Evolutionary conservation across 2,113 vertebrate genomes (phyloP).

Genomic region (Rhabdornis inornatus): DNA sequence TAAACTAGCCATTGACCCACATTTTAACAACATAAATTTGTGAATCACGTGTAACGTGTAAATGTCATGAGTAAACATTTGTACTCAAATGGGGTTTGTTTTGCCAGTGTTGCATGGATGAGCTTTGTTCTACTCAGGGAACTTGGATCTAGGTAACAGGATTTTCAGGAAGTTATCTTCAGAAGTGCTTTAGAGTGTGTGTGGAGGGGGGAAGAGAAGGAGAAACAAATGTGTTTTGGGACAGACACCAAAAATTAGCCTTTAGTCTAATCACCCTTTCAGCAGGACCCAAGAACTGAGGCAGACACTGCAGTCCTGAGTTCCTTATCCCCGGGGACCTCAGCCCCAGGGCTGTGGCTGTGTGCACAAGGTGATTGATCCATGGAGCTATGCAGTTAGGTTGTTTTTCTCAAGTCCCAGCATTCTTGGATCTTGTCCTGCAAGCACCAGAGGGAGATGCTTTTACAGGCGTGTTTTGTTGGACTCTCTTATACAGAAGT

Average conservation of each 20-base stretch:
- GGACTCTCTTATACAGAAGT: background rate
- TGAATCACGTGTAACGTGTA: background rate
- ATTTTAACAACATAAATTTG: background rate
- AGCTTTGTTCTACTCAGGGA: background rate
- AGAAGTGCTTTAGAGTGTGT: background rate
- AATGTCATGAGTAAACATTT: background rate
- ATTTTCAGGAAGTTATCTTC: background rate
- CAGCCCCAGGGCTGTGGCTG: background rate
- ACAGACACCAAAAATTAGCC: background rate
- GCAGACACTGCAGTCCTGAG: rapidly evolving
- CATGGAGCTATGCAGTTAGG: rapidly evolving
- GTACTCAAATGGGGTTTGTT: background rate
- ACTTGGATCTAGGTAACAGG: background rate
- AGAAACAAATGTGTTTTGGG: background rate
- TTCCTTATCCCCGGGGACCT: background rate
- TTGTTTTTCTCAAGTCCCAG: background rate
- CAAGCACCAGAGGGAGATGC: rapidly evolving
- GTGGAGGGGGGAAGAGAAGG: background rate
- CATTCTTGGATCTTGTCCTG: background rate
- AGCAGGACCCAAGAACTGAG: background rate
- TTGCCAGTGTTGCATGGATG: background rate
- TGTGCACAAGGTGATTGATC: background rate
- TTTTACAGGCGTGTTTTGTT: background rate
- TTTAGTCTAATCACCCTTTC: background rate
- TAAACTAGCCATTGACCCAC: background rate